These are phyloP conservation scores for Antechinus flavipes DNA, from an alignment of 2,113 vertebrate genomes.

Conservation along the genomic window DNA sequence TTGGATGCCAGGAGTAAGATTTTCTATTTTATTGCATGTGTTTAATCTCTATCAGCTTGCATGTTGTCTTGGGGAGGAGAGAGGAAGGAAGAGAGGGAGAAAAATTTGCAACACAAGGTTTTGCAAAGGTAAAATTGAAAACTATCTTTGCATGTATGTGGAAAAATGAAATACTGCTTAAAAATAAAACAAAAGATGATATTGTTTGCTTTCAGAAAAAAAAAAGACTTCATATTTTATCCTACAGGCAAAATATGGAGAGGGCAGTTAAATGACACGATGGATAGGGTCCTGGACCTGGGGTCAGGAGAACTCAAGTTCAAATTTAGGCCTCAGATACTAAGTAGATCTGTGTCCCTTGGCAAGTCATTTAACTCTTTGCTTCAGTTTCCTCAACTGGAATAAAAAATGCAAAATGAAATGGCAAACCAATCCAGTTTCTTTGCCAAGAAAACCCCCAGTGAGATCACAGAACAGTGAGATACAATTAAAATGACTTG, in stretches of 20 bases:
- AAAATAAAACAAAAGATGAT: no score
- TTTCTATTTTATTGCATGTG: not conserved
- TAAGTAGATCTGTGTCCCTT: not conserved
- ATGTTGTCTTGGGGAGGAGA: no score
- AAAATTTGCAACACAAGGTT: no score
- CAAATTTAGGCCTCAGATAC: not conserved
- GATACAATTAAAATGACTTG: not conserved
- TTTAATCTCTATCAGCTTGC: no score
- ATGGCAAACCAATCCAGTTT: not conserved
- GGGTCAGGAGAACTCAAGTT: not conserved
- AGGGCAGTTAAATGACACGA: not conserved
- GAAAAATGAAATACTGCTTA: no score
- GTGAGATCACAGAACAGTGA: not conserved
- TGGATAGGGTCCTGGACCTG: not conserved
- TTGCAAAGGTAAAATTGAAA: no score
- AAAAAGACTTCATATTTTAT: not conserved
- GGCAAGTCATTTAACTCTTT: not conserved
- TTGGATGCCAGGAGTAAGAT: not conserved
- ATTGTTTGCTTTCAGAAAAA: no score
- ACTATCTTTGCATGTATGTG: no score
- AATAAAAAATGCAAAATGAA: not conserved
- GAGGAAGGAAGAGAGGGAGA: no score
- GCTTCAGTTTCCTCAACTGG: not conserved
- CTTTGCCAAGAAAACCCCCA: not conserved
- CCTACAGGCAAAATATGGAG: not conserved